phyloP scores from a whole-genome alignment of 2,888 invertebrate genomes.

The Cheilosia soror region DNA sequence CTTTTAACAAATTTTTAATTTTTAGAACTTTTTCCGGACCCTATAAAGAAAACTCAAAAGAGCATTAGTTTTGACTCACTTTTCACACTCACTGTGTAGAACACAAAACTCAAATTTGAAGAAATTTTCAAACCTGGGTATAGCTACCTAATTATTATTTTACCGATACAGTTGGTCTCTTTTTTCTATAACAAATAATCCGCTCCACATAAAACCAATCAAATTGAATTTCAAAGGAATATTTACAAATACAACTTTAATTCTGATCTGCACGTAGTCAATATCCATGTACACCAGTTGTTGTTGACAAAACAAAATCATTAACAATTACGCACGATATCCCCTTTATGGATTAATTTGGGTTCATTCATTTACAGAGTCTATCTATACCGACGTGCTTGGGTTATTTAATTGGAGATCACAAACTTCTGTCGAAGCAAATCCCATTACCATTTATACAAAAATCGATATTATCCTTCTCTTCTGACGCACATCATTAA shows the following conservation, averaged over 20 bases:
- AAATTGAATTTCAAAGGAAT: background rate
- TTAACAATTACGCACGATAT: constrained; percentile 57
- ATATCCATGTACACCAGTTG: constrained; percentile 43
- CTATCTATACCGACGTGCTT: background rate
- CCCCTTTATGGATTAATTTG: constrained; percentile 50
- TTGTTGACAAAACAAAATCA: constrained; percentile 53
- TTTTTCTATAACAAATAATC: no score
- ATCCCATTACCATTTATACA: background rate
- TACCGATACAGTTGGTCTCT: no score
- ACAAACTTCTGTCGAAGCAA: background rate
- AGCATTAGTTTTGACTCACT: no score
- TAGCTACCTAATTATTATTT: no score
- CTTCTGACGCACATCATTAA: background rate
- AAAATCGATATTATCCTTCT: background rate
- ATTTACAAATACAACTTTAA: background rate
- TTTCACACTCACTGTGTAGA: no score
- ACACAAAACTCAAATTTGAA: no score
- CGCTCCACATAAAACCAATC: background rate
- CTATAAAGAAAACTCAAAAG: no score
- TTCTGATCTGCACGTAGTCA: constrained; percentile 36
- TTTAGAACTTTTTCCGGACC: no score
- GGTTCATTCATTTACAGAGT: constrained; percentile 10
- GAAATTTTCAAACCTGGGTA: no score
- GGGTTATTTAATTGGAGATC: background rate
- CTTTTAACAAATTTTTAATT: no score